Base-by-base conservation (phyloP, 2,888 invertebrate species). In the Callyntrura guangdongensis region DNA sequence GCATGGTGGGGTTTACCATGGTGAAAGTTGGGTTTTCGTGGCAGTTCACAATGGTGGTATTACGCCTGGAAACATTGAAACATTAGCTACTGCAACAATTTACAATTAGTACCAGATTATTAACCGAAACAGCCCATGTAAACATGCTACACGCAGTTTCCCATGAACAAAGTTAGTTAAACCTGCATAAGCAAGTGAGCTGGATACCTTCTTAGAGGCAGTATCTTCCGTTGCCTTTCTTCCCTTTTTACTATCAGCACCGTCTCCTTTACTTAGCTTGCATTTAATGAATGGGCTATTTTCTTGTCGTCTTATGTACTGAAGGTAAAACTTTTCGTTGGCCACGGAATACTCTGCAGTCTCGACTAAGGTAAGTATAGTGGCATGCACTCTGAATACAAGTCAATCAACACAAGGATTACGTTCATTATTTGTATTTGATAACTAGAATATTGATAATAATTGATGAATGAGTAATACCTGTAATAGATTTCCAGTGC, bases 311-410 rank as follows among this genome's bases (percentile, higher is more conserved):
- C 94, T 93, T 17, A 95, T 87, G 92, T 94, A 95, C 5, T 93
- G 92, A 61, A 94, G 91, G 49, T 95, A 94, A 47, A 94, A 45
- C 49, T 94, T 94, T 64, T 93, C 92, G 0, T 85, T 92, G 20
- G 92, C 92, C 12, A 64, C 45, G 0, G 69, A 59, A 53, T 92
- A 92, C 94, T 97, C 97, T 93, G 97, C 96, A 92, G 97, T 96
- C 94, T 98, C 97, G 47, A 99, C 95, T 95, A 97, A 97, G 95
- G 98, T 99, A 5, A 99, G 95, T 94, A 98, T 97, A n/a, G 97
- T 97, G 0, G 98, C 97, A 95, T 99, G 98, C 86, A 98, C 97
- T 94, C 99, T 96, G 94, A 95, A 96, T 59, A 59, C 17, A 59
- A 59, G 17, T 59, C 17, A 59, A 17, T 59, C 17, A 67, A 14